These are phyloP conservation scores for Tiliacea aurago DNA, from an alignment of 2,888 invertebrate genomes.

Conservation along the genomic window DNA sequence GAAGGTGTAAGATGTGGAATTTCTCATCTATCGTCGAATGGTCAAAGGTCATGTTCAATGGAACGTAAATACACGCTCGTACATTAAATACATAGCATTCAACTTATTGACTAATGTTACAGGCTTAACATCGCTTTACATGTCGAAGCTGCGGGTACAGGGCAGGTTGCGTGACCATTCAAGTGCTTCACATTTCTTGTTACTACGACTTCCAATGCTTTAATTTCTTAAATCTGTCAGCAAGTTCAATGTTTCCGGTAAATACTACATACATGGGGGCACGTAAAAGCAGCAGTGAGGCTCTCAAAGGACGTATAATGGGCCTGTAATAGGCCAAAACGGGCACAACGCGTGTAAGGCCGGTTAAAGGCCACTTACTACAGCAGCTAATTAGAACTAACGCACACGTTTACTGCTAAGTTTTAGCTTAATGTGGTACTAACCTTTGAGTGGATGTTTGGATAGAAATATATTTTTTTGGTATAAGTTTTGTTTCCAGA, in stretches of 20 bases:
- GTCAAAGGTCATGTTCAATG: constrained; percentile 61
- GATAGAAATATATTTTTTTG: constrained; percentile 33
- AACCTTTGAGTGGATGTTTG: constrained; percentile 46
- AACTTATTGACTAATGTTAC: constrained; percentile 51
- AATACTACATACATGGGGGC: constrained; percentile 26
- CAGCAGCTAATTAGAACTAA: constrained; percentile 71
- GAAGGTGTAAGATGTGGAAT: constrained; percentile 40
- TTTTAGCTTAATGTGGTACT: constrained; percentile 63
- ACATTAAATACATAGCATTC: constrained; percentile 36
- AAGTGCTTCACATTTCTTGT: constrained; percentile 32
- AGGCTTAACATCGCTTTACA: constrained; percentile 28
- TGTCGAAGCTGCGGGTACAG: constrained; percentile 1
- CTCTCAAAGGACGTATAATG: constrained; percentile 71
- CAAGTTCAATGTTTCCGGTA: constrained; percentile 41
- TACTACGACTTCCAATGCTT: neutral
- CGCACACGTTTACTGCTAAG: constrained; percentile 66
- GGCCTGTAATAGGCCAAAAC: constrained; percentile 72
- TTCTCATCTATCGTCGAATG: constrained; percentile 32
- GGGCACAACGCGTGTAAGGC: constrained; percentile 71
- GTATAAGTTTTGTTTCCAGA: constrained; percentile 13
- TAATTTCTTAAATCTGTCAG: constrained; percentile 40
- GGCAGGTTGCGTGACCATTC: constrained; percentile 37
- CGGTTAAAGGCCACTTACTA: constrained; percentile 66
- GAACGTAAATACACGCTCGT: constrained; percentile 50
- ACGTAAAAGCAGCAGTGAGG: constrained; percentile 47